Evolutionary conservation across 2,797 vertebrate genomes (phyloP), one percentile per base, ranked within the genome.

Genomic region (Sebastolobus altivelis): DNA sequence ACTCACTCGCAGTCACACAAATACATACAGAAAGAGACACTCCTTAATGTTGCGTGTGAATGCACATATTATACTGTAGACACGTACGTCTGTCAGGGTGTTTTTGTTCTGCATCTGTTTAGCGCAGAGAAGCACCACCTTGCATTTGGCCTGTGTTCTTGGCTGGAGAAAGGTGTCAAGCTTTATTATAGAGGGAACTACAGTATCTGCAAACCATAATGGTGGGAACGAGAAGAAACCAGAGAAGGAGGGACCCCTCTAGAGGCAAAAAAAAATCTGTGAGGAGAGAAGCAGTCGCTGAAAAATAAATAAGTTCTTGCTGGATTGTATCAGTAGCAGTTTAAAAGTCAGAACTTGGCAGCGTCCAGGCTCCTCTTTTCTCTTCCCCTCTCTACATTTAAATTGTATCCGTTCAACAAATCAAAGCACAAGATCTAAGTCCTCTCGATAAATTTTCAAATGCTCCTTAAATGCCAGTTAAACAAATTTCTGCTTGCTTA

Each of bases 241-340:
- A 68, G 83, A 89, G 74, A 84, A 81, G 52, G 70, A 79, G 54
- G 71, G 68, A 86, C 46, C 37, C 72, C 81, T 85, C 79, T 38
- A 71, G 77, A 84, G 83, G 80, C 67, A 75, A 79, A 68, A 63
- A 10, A 46, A 46, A 62, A 38, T 63, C 58, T 75, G 40, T 52
- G 70, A 85, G 71, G 66, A 74, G 69, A 77, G 72, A 81, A 85
- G 76, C 58, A 82, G 76, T 79, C 31, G 38, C 8, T 86, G 77
- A 81, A 86, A 86, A 87, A 80, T 73, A 85, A 79, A 87, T 62
- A 86, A 78, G 25, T 83, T 86, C 46, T 79, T 76, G 63, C 75
- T 87, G 63, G 76, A 82, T 83, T 91, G 82, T 72, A 88, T 91
- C 83, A 87, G 79, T 82, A 83, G 87, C 72, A 58, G 79, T 84